Conservation (phyloP, 2,113 vertebrate genomes). For the Hystrix brachyura region DNA sequence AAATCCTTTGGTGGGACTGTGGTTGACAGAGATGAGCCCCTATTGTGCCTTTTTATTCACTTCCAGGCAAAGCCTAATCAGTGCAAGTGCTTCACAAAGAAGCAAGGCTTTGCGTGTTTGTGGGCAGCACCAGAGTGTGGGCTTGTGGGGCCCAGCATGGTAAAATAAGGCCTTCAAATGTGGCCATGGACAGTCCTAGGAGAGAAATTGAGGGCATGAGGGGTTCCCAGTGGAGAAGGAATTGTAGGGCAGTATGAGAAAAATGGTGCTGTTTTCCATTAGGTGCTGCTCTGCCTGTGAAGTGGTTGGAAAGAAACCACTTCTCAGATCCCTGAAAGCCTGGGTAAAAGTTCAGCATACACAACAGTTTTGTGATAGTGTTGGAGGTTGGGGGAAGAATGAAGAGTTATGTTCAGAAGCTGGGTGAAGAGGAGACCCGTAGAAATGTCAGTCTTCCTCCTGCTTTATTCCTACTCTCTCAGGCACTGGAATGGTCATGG, state of each 20-base stretch:
- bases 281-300: background rate
- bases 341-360: background rate
- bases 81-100: background rate
- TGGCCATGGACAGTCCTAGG: background rate
- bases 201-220: background rate
- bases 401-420: background rate
- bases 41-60: background rate
- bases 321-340: background rate
- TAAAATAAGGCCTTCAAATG: background rate
- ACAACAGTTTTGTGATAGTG: background rate
- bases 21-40: background rate
- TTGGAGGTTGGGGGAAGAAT: no score
- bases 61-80: background rate
- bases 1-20: background rate
- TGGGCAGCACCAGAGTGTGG: background rate
- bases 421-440: background rate
- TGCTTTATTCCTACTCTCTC: background rate
- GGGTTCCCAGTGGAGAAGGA: background rate
- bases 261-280: background rate
- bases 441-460: background rate
- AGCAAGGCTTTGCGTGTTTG: background rate
- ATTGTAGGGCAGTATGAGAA: background rate
- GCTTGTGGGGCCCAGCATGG: background rate
- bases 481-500: background rate
- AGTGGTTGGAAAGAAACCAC: background rate